Evolutionary conservation across 2,797 vertebrate species (phyloP).

Genomic region (Bradypodion ventrale): DNA sequence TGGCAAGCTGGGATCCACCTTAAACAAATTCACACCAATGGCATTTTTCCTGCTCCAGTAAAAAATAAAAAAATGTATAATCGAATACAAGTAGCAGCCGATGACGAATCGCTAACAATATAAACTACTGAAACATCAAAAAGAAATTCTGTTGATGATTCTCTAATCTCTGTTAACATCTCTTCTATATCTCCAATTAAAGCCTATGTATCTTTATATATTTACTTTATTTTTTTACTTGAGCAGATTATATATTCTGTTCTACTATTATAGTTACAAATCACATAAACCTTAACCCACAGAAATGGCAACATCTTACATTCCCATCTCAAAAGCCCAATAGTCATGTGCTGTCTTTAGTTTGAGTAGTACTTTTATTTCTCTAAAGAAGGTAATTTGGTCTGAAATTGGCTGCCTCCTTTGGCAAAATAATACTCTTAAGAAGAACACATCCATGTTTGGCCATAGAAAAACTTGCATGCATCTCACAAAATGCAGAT

Average conservation of each 20-base stretch:
- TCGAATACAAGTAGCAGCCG: no score
- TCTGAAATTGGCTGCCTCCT: background rate
- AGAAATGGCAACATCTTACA: background rate
- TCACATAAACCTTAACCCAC: background rate
- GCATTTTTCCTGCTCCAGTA: no score
- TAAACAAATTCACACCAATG: no score
- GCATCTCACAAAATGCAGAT: slow-evolving; percentile 1
- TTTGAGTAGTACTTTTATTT: slow-evolving; percentile 3
- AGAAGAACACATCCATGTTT: slow-evolving; percentile 16
- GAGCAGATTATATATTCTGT: background rate
- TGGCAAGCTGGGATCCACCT: no score
- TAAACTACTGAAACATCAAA: background rate
- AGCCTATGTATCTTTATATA: background rate
- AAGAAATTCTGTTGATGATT: no score
- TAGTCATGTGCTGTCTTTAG: background rate
- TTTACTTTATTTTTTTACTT: background rate
- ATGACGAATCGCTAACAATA: no score
- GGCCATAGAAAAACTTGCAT: slow-evolving; percentile 17
- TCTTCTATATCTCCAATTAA: background rate
- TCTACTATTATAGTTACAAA: background rate
- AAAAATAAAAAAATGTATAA: no score
- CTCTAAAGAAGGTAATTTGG: background rate
- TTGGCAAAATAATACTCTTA: background rate
- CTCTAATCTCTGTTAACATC: background rate
- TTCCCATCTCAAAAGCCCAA: background rate